A percentile compares a stretch with the other conserved stretches of the same genome.
phyloP scores from a whole-genome alignment of 2,797 vertebrate species.

The Lacerta viridis region DNA sequence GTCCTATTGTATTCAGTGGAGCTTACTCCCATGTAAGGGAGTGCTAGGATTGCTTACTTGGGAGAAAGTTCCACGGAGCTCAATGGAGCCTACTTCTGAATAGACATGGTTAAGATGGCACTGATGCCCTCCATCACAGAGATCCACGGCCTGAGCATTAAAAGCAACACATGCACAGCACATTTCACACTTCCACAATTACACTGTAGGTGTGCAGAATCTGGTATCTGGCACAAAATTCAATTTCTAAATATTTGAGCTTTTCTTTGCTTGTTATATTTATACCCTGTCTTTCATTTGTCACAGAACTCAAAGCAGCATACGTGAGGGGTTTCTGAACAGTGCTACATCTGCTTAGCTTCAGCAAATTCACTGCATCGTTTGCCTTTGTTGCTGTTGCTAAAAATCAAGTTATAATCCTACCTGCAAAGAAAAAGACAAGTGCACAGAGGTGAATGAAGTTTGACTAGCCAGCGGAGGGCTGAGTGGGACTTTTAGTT shows the following conservation, averaged over 20 bases:
- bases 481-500: not conserved
- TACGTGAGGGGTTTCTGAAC: not conserved
- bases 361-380: not conserved
- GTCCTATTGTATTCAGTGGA: no score
- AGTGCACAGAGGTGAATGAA: not conserved
- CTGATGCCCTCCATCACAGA: not conserved
- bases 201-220: not conserved
- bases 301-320: not conserved
- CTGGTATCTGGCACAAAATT: not conserved
- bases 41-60: no score
- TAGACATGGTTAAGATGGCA: no score
- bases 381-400: not conserved
- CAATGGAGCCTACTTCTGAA: no score
- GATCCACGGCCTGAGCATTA: not conserved
- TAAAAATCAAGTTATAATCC: not conserved
- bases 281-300: not conserved
- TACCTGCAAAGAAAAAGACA: not conserved
- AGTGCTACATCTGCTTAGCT: not conserved
- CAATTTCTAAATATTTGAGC: not conserved
- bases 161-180: not conserved
- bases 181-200: not conserved
- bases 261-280: not conserved
- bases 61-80: no score
- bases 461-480: not conserved
- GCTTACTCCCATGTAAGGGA: no score